Base-by-base conservation (phyloP, 1,140 invertebrate species). In the Drosophila subobscura region DNA sequence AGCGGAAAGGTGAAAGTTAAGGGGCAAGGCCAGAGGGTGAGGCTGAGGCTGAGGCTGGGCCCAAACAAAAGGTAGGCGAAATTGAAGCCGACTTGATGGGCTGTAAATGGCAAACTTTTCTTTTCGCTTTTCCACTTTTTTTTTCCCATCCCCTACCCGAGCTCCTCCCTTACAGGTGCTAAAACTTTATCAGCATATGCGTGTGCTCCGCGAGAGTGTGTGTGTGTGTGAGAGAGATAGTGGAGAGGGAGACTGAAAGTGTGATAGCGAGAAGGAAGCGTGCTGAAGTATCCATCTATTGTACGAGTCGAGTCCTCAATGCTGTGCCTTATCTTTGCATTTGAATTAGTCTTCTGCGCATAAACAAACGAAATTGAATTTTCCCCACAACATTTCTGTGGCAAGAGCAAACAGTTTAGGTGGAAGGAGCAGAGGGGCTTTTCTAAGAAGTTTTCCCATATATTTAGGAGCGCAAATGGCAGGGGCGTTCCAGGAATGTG, bases 281-380 rank as follows among this genome's bases (percentile, higher is more conserved):
- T 81, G 72, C 70, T 54, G 58, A 64, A 68, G 78, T 76, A 61
- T 83, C 78, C 61, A 79, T 61, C 76, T 72, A 67, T 79, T 64
- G 76, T 79, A 41, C 33, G 33, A 12, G 33, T 37, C 10, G 33
- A 37, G 60, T 50, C 50, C 49, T 20, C 58, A 68, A 47, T 67
- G 81, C 42, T 84, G 77, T 84, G 81, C 67, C 80, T 81, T 85
- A 80, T 86, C 83, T 85, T 86, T 81, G 78, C 79, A 77, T 81
- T 77, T 80, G 77, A 81, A 85, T 81, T 86, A 77, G 84, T 67
- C 68, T 55, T 49, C 42, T 53, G 64, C 46, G 54, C 73, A 85
- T 88, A 85, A 86, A 85, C 63, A 86, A 74, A 72, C 64, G 73
- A 77, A 86, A 85, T 85, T 86, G 81, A 79, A 85, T 85, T 86